These are phyloP conservation scores for Temnothorax ravouxi DNA, from an alignment of 2,888 invertebrate genomes.

Conservation along the genomic window DNA sequence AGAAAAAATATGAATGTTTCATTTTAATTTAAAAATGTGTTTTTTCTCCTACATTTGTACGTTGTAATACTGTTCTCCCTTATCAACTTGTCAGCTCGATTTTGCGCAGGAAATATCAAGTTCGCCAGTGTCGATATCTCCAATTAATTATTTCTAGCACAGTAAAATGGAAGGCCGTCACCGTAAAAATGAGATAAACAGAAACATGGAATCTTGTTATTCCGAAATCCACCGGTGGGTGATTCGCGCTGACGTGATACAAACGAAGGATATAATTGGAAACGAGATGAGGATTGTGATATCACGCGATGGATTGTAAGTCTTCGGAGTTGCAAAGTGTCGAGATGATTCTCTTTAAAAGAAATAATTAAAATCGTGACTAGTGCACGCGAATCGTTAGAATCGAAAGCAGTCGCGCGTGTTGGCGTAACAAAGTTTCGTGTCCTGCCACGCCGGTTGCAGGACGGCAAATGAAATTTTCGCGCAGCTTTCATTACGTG, in stretches of 20 bases:
- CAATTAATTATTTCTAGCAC: constrained; percentile 64
- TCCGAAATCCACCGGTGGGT: neutral
- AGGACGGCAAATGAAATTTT: constrained; percentile 46
- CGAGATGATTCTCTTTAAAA: constrained; percentile 26
- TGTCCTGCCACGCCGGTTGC: neutral
- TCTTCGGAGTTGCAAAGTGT: neutral
- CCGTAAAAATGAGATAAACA: constrained; percentile 41
- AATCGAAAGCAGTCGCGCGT: constrained; percentile 29
- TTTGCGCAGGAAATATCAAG: constrained; percentile 27
- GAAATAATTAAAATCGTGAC: constrained; percentile 55
- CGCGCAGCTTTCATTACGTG: constrained; percentile 50
- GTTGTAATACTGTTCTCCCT: neutral
- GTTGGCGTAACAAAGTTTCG: constrained; percentile 44
- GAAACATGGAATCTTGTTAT: constrained; percentile 18
- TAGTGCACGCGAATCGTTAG: constrained; percentile 7
- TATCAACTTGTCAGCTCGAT: constrained; percentile 32
- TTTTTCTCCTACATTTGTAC: neutral
- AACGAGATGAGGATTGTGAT: neutral
- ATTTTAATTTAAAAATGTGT: constrained; percentile 1
- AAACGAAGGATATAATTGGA: constrained; percentile 56
- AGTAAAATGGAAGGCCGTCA: constrained; percentile 49
- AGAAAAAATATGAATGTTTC: neutral
- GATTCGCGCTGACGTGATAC: constrained; percentile 18
- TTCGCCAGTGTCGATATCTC: constrained; percentile 13
- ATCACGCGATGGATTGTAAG: neutral